Percentiles rank a stretch among this genome's conserved stretches.
Conservation (phyloP, 2,888 invertebrate genomes). For the Drosophila helvetica region DNA sequence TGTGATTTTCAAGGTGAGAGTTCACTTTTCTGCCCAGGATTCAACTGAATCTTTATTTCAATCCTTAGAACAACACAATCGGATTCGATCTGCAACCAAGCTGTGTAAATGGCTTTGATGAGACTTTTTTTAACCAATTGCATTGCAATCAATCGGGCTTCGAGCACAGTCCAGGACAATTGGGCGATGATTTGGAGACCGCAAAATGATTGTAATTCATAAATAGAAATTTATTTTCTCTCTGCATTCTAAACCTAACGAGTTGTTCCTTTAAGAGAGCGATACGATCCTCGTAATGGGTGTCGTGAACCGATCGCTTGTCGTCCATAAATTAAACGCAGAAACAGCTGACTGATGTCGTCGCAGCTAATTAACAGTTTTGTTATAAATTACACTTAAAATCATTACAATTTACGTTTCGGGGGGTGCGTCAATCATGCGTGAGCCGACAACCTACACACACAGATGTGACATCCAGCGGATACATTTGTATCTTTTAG, state of each 20-base stretch:
- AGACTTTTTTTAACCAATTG: slow-evolving; percentile 6
- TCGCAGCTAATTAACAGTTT: slow-evolving; percentile 84
- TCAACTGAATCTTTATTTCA: background rate
- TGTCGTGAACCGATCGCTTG: slow-evolving; percentile 35
- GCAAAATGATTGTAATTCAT: background rate
- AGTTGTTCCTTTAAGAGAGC: slow-evolving; percentile 3
- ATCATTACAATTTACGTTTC: slow-evolving; percentile 63
- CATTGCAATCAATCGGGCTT: slow-evolving; percentile 6
- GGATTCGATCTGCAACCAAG: slow-evolving; percentile 5
- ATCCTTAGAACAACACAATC: slow-evolving; percentile 16
- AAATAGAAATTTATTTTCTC: slow-evolving; percentile 16
- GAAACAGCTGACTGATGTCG: slow-evolving; percentile 80
- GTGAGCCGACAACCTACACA: slow-evolving; percentile 57
- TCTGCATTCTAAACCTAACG: slow-evolving; percentile 8
- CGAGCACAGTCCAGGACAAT: background rate
- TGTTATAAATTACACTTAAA: slow-evolving; percentile 82
- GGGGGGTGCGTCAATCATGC: slow-evolving; percentile 77
- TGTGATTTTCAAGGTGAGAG: slow-evolving; percentile 21
- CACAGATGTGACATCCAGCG: slow-evolving; percentile 73
- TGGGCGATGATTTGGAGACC: background rate
- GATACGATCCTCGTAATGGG: slow-evolving; percentile 23
- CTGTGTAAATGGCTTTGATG: slow-evolving; percentile 24
- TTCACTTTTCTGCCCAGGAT: too few species aligned
- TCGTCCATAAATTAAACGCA: slow-evolving; percentile 69
- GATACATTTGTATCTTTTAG: slow-evolving; percentile 77